Evolutionary conservation across 1,140 invertebrate genomes (phyloP), one percentile per base, ranked within the genome.

Genomic region (Metaphire vulgaris): DNA sequence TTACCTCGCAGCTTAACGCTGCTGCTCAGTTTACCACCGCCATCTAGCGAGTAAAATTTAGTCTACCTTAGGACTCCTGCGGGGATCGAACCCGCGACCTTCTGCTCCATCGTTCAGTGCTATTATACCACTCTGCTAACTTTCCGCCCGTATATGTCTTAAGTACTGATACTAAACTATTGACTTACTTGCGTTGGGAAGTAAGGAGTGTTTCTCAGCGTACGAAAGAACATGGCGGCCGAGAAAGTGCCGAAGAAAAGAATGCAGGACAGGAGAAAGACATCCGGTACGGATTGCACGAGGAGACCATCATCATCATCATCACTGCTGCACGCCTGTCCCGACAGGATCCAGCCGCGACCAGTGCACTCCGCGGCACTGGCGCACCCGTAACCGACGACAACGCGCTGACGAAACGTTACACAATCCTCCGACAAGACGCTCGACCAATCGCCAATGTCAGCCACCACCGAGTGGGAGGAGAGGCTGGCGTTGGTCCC

Each of bases 201-300:
- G 65, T 67, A 79, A 0, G 64, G n/a, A 31, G 32, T 64, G 41
- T 72, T 78, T 56, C 77, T 68, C 29, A 75, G 64, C 14, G 56
- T 80, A 66, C 80, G 80, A 67, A 87, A 72, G 2, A 79, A 78
- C 29, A 83, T 74, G 69, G 83, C 82, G 15, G 86, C 76, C 26
- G 79, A 74, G 74, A 86, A 87, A n/a, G 86, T 85, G 21, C 81
- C 79, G 34, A 83, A 72, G 73, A 87, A 87, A 1, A 87, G 76
- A 21, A 87, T 76, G 64, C 85, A 33, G 14, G 84, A 86, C 77
- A 87, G 82, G 1, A 86, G 80, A 78, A 85, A 87, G 56, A 86
- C 78, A 75, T 83, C 74, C 33, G 82, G 82, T 26, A 81, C 76
- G 74, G 75, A 26, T 2, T 34, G 29, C 21, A 75, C 34, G 1